Conservation (phyloP, 2,888 invertebrate genomes). For the Brassicogethes aeneus region DNA sequence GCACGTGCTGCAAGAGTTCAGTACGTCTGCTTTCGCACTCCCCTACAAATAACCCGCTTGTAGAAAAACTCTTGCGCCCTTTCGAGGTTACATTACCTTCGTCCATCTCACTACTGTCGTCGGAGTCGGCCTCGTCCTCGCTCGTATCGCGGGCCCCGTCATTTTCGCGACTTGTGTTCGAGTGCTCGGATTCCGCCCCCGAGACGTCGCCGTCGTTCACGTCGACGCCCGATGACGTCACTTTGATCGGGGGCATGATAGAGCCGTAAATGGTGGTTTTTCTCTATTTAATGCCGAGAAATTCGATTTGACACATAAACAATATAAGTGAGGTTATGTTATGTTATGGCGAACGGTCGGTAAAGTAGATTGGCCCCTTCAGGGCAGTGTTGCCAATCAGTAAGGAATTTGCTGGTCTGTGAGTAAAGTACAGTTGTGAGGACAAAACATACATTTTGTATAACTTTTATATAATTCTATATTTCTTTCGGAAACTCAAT, state of each 20-base stretch:
- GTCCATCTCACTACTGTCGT: constrained; percentile 85
- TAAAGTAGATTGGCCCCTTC: no score
- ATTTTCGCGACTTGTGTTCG: constrained; percentile 58
- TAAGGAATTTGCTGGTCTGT: no score
- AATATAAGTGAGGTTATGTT: neutral
- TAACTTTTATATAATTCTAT: no score
- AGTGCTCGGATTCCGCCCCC: constrained; percentile 60
- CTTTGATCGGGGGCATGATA: constrained; percentile 67
- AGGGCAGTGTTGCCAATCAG: no score
- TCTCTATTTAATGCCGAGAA: no score
- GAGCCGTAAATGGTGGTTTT: no score
- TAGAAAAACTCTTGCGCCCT: neutral
- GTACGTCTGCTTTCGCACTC: constrained; percentile 78
- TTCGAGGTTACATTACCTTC: no score
- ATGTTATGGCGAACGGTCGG: no score
- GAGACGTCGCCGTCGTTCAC: constrained; percentile 59
- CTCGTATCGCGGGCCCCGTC: constrained; percentile 60
- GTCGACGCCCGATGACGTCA: constrained; percentile 45
- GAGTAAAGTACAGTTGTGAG: no score
- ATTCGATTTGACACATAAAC: neutral
- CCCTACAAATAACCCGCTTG: constrained; percentile 6
- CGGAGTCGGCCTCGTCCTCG: constrained; percentile 74
- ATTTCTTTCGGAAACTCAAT: no score
- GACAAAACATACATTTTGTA: no score
- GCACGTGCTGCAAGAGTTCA: constrained; percentile 78